Percentiles rank a stretch among this genome's conserved stretches.
Conservation (phyloP, 2,797 vertebrate genomes). For the Falco naumanni region DNA sequence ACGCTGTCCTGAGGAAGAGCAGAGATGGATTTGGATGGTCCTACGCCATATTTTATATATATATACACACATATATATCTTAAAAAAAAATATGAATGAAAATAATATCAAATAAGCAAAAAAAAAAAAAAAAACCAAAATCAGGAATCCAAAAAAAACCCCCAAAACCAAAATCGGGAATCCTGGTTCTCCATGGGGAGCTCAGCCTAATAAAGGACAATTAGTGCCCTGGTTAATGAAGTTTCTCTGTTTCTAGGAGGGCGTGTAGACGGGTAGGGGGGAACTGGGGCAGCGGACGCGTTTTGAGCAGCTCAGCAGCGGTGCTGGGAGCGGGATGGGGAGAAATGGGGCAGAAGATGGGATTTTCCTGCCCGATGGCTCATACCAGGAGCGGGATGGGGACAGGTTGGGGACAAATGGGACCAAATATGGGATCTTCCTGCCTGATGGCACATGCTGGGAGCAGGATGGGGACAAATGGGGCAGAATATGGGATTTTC, state of each 20-base stretch:
- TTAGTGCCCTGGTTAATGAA: background rate
- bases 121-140: too few relatives aligned
- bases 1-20: background rate
- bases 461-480: too few relatives aligned
- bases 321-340: background rate
- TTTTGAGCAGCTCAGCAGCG: background rate
- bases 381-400: too few relatives aligned
- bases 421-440: too few relatives aligned
- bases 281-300: background rate
- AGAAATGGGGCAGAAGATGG: fast-evolving
- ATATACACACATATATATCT: too few relatives aligned
- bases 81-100: too few relatives aligned
- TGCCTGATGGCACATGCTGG: too few relatives aligned
- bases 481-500: background rate
- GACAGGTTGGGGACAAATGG: too few relatives aligned
- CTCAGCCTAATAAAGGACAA: background rate
- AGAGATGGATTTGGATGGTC: background rate
- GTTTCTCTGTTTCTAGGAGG: background rate
- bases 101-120: too few relatives aligned
- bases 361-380: background rate
- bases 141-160: too few relatives aligned
- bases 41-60: background rate
- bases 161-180: background rate
- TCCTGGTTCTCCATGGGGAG: background rate
- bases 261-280: fast-evolving